A percentile compares a stretch with the other conserved stretches of the same genome.
These are phyloP conservation scores for Megaceryle torquata DNA, from an alignment of 2,113 vertebrate species.

Conservation along the genomic window DNA sequence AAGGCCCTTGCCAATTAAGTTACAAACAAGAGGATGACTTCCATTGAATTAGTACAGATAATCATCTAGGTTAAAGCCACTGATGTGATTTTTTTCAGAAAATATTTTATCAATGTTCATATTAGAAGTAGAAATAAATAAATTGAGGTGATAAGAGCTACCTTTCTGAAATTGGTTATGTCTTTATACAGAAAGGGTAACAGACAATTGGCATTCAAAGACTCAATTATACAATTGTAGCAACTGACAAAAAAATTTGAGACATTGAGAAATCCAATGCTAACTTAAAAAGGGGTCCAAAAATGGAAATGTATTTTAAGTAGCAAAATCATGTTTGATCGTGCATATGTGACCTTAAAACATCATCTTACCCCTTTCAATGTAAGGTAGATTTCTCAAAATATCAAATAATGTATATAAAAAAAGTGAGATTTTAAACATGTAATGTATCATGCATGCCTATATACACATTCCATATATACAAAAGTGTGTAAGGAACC, in stretches of 20 bases:
- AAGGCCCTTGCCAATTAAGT: background rate
- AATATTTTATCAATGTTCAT: background rate
- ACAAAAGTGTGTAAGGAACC: background rate
- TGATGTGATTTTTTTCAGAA: background rate
- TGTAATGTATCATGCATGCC: background rate
- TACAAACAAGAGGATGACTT: background rate
- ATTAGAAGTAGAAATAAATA: background rate
- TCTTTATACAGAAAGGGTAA: background rate
- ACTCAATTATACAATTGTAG: background rate
- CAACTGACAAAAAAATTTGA: slow-evolving; percentile 25
- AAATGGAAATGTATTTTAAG: slow-evolving; percentile 60
- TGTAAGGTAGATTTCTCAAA: slow-evolving; percentile 44
- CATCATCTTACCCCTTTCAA: slow-evolving; percentile 63
- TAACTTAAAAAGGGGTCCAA: slow-evolving; percentile 45
- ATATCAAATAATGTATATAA: background rate
- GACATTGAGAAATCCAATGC: slow-evolving; percentile 9
- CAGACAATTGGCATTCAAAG: background rate
- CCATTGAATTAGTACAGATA: background rate
- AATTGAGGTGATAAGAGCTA: background rate
- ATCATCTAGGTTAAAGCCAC: background rate
- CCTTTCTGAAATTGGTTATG: background rate
- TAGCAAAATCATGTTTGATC: slow-evolving; percentile 66
- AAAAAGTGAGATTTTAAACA: background rate
- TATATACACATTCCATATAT: background rate
- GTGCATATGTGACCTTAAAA: slow-evolving; percentile 65